These are phyloP conservation scores for Dasysyrphus tricinctus DNA, from an alignment of 2,888 invertebrate genomes.

Conservation along the genomic window DNA sequence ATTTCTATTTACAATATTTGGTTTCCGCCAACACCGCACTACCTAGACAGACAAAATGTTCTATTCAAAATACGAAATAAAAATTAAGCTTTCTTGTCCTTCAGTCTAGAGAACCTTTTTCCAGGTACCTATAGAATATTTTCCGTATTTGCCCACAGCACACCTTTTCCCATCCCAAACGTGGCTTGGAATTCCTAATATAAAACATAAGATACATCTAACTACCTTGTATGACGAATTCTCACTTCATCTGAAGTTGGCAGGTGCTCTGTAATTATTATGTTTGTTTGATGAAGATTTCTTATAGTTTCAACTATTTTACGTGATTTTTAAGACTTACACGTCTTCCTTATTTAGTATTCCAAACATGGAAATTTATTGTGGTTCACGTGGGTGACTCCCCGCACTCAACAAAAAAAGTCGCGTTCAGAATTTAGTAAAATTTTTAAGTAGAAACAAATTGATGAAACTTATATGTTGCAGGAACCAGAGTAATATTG, in stretches of 20 bases:
- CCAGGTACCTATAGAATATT: conserved; percentile 14
- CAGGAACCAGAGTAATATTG: background rate
- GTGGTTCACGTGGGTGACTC: conserved; percentile 53
- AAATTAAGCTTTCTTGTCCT: conserved; percentile 16
- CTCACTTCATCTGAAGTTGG: conserved; percentile 46
- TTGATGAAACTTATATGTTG: conserved; percentile 2
- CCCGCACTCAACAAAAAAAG: conserved; percentile 3
- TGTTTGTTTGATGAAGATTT: conserved; percentile 27
- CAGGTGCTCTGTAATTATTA: background rate
- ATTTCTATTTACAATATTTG: no score
- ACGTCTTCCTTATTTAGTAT: conserved; percentile 50
- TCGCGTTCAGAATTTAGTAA: conserved; percentile 2
- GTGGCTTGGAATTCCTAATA: conserved; percentile 57
- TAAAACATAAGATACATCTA: conserved; percentile 24
- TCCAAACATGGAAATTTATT: conserved; percentile 6
- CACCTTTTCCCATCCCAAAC: conserved; percentile 26
- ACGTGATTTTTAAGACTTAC: conserved; percentile 43
- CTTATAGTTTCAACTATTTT: conserved; percentile 43
- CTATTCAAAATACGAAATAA: background rate
- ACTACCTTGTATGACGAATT: conserved; percentile 43
- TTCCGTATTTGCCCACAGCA: conserved; percentile 30
- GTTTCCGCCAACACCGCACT: background rate
- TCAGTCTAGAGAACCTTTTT: conserved; percentile 23
- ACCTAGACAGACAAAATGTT: background rate
- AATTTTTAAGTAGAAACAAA: conserved; percentile 17